Percentiles rank a stretch among this genome's conserved stretches.
Evolutionary conservation across 2,113 vertebrate species (phyloP).

Genomic region (Hippocampus mohnikei): DNA sequence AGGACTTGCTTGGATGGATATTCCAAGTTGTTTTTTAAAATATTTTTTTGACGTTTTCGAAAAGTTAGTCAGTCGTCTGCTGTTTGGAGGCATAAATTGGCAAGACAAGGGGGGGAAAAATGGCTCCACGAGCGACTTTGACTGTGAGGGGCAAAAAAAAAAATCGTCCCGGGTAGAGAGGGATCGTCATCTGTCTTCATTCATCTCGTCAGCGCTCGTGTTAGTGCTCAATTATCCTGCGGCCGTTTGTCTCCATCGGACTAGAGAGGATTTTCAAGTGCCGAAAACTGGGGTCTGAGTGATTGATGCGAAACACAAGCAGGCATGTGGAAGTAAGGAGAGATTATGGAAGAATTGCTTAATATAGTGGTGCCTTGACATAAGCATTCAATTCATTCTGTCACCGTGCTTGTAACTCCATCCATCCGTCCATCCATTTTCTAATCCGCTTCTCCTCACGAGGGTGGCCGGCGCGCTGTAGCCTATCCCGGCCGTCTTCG

Average conservation of each 20-base stretch:
- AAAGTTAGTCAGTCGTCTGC: too few relatives aligned
- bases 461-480: too few relatives aligned
- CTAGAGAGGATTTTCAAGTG: slow-evolving; percentile 29
- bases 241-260: slow-evolving; percentile 47
- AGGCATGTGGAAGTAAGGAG: slow-evolving; percentile 3
- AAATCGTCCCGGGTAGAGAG: slow-evolving; percentile 14
- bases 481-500: too few relatives aligned
- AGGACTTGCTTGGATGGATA: too few relatives aligned
- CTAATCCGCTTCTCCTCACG: too few relatives aligned
- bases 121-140: background rate
- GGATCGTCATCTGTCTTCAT: slow-evolving; percentile 46
- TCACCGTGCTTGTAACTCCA: background rate
- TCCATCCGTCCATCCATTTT: too few relatives aligned
- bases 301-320: slow-evolving; percentile 27
- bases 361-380: background rate
- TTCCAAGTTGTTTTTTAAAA: too few relatives aligned
- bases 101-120: background rate
- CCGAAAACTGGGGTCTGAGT: slow-evolving; percentile 1
- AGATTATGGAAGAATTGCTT: slow-evolving; percentile 7
- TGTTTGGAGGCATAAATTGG: background rate
- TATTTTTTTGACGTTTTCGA: too few relatives aligned
- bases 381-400: background rate
- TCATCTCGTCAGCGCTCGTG: slow-evolving; percentile 34
- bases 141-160: slow-evolving; percentile 19
- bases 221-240: slow-evolving; percentile 49